Base-by-base conservation (phyloP, 1,140 invertebrate genomes). In the Drosophila ohnishii region DNA sequence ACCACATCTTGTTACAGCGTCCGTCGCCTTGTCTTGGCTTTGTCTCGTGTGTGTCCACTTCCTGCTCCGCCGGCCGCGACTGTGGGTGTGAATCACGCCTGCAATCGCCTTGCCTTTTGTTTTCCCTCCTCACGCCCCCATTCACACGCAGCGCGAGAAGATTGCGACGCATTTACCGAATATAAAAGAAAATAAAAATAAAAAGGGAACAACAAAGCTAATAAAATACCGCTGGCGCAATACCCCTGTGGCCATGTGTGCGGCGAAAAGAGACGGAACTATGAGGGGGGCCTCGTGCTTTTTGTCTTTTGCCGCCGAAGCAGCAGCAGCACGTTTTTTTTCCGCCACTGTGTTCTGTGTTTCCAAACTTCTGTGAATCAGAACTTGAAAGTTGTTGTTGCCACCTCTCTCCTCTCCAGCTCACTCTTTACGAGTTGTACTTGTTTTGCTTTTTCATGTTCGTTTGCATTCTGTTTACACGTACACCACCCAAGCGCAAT, bases 361-460 rank as follows among this genome's bases (percentile, higher is more conserved):
- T 53, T 55, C 45, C 67, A 47, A 61, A 72, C 39, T 79, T 73
- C 40, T 80, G 63, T 86, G 69, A 83, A 76, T 86, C 66, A 78
- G 51, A 87, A 79, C 62, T 82, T 40, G 45, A 50, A 65, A 59
- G 57, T 56, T 57, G 48, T 61, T 62, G 69, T 19, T 50, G 60
- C 63, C 51, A 37, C 51, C 51, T 53, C 51, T 55, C 51, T 55
- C 8, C 69, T 87, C 48, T 76, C 59, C 55, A 76, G 62, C 67
- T 77, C 48, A 86, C 80, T 86, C 81, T 86, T 85, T 83, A 60
- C 65, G 73, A 71, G 79, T 70, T 78, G 40, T 87, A 75, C 83
- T 85, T 84, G 83, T 85, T 85, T 85, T 85, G 78, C 82, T 85
- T 82, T 63, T 70, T 71, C 66, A 32, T 78, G 56, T 79, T 84